A percentile compares a stretch with the other conserved stretches of the same genome.
These are phyloP conservation scores for Hofmannophila pseudospretella DNA, from an alignment of 2,888 invertebrate species.

Conservation along the genomic window DNA sequence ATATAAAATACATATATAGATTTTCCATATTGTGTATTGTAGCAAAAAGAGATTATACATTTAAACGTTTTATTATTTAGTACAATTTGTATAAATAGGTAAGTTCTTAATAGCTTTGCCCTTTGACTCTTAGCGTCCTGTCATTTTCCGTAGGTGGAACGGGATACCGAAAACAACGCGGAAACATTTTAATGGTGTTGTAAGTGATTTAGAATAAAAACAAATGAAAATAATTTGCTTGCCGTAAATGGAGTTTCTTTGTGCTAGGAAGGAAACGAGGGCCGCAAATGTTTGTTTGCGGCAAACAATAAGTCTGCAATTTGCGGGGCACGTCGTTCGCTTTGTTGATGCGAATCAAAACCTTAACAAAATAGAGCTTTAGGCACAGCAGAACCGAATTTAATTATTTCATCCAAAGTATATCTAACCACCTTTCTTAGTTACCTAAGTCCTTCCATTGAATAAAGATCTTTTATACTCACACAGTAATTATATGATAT, in stretches of 20 bases:
- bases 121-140: too few species aligned
- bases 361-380: conserved; percentile 55
- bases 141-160: too few species aligned
- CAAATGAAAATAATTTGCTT: conserved; percentile 55
- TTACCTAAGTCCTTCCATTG: too few species aligned
- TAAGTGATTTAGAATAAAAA: conserved; percentile 47
- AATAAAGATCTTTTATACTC: too few species aligned
- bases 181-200: conserved; percentile 3
- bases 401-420: conserved; percentile 41
- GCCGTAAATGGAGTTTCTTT: conserved; percentile 64
- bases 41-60: too few species aligned
- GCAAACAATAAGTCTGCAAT: conserved; percentile 72
- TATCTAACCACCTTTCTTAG: conserved; percentile 24
- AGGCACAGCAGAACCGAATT: conserved; percentile 35
- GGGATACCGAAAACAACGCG: too few species aligned
- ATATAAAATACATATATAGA: too few species aligned
- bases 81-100: too few species aligned
- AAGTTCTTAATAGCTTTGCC: too few species aligned
- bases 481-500: too few species aligned
- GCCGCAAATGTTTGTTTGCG: conserved; percentile 64
- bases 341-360: conserved; percentile 67
- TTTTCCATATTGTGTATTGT: too few species aligned
- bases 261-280: conserved; percentile 57
- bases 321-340: conserved; percentile 61
- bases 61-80: too few species aligned